These are phyloP conservation scores for Pteromalus puparum DNA, from an alignment of 1,140 invertebrate genomes.

Conservation along the genomic window DNA sequence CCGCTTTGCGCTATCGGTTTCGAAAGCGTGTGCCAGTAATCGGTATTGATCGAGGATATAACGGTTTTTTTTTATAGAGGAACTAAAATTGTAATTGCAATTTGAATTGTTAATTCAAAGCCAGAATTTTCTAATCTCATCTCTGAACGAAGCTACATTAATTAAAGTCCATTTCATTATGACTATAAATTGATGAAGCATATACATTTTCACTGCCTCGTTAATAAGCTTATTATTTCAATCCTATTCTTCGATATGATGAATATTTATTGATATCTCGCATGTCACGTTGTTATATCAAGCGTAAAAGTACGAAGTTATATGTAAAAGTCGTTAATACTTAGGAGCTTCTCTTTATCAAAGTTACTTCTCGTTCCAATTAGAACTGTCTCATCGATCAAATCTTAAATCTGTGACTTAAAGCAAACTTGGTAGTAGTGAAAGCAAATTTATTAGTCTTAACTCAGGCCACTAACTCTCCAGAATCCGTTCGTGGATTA, in stretches of 20 bases:
- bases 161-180: no score
- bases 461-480: conserved; percentile 7
- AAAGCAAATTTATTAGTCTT: conserved; percentile 1
- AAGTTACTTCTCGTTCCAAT: conserved; percentile 13
- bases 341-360: not conserved
- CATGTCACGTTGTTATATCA: not conserved
- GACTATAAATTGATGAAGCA: no score
- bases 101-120: no score
- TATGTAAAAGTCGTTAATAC: not conserved
- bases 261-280: conserved; percentile 15
- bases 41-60: not conserved
- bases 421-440: not conserved
- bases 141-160: no score
- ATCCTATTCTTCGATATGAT: not conserved
- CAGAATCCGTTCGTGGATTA: conserved; percentile 21
- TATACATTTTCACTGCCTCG: no score
- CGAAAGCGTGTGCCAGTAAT: not conserved
- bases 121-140: no score
- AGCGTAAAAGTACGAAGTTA: not conserved
- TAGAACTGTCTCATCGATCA: conserved; percentile 12
- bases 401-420: conserved; percentile 8
- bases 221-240: no score
- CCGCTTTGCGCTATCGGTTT: not conserved
- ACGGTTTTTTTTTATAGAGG: no score
- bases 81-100: no score